A percentile compares a stretch with the other conserved stretches of the same genome.
These are phyloP conservation scores for Rhamnusium bicolor DNA, from an alignment of 2,888 invertebrate genomes.

Conservation along the genomic window DNA sequence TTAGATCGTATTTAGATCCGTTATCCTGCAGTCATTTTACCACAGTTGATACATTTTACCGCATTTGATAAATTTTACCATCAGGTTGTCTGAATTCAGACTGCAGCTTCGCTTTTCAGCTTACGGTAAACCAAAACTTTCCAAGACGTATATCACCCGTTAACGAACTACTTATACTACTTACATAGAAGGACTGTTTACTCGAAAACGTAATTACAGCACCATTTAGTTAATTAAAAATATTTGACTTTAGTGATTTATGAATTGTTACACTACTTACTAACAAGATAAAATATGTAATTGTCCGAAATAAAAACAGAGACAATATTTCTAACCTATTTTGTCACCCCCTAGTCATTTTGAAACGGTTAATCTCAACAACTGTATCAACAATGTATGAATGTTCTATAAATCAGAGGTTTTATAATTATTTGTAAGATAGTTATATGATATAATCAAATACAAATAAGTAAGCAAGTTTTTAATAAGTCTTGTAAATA, in stretches of 20 bases:
- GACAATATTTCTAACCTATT: too few species aligned
- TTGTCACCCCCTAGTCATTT: too few species aligned
- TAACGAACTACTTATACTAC: conserved; percentile 37
- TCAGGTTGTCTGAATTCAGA: not conserved
- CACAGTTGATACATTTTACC: not conserved
- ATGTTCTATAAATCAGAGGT: too few species aligned
- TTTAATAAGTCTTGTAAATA: too few species aligned
- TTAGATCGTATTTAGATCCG: not conserved
- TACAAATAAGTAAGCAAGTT: too few species aligned
- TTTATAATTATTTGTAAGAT: too few species aligned
- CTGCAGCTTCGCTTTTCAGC: conserved; percentile 5
- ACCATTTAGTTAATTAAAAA: conserved; percentile 47
- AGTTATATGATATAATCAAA: too few species aligned
- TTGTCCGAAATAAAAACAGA: too few species aligned
- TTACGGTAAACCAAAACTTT: conserved; percentile 38
- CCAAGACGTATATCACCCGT: conserved; percentile 39
- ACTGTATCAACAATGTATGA: too few species aligned
- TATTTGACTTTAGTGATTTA: not conserved
- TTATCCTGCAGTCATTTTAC: not conserved
- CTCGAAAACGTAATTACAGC: conserved; percentile 37
- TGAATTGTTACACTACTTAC: not conserved
- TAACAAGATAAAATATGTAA: too few species aligned
- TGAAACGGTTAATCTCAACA: too few species aligned
- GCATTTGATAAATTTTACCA: not conserved
- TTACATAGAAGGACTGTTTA: conserved; percentile 34